phyloP scores from a whole-genome alignment of 2,888 invertebrate species.

The Diaphora mendica region DNA sequence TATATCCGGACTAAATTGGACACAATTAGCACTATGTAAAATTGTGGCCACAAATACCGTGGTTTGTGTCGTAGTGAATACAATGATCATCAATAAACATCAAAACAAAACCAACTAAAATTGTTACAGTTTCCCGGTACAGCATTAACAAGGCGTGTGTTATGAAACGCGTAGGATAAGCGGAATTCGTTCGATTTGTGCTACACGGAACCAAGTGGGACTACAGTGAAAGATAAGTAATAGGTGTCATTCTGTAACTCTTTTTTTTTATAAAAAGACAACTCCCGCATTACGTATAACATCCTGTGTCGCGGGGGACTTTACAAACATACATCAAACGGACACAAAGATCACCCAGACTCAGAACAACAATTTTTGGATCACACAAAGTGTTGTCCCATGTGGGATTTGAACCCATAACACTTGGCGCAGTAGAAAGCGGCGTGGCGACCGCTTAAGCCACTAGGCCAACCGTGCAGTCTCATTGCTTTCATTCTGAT shows the following conservation, averaged over 20 bases:
- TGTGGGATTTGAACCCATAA: too few relatives aligned
- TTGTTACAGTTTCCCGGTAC: slow-evolving; percentile 15
- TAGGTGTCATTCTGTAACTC: slow-evolving; percentile 23
- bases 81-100: slow-evolving; percentile 8
- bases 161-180: slow-evolving; percentile 44
- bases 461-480: too few relatives aligned
- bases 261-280: too few relatives aligned
- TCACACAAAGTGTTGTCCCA: too few relatives aligned
- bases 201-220: slow-evolving; percentile 33
- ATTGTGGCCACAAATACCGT: not conserved
- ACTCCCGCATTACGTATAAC: too few relatives aligned
- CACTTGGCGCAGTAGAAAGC: too few relatives aligned
- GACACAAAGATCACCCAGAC: too few relatives aligned
- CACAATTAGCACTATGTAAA: not conserved
- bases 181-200: slow-evolving; percentile 36
- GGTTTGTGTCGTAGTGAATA: not conserved
- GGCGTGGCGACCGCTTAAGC: too few relatives aligned
- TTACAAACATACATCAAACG: too few relatives aligned
- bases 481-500: slow-evolving; percentile 50
- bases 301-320: too few relatives aligned
- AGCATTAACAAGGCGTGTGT: slow-evolving; percentile 24
- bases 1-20: not conserved
- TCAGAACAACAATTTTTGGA: too few relatives aligned
- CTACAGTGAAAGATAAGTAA: slow-evolving; percentile 10
- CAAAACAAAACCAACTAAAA: slow-evolving; percentile 11